phyloP scores from a whole-genome alignment of 2,113 vertebrate species.

The Parus major region DNA sequence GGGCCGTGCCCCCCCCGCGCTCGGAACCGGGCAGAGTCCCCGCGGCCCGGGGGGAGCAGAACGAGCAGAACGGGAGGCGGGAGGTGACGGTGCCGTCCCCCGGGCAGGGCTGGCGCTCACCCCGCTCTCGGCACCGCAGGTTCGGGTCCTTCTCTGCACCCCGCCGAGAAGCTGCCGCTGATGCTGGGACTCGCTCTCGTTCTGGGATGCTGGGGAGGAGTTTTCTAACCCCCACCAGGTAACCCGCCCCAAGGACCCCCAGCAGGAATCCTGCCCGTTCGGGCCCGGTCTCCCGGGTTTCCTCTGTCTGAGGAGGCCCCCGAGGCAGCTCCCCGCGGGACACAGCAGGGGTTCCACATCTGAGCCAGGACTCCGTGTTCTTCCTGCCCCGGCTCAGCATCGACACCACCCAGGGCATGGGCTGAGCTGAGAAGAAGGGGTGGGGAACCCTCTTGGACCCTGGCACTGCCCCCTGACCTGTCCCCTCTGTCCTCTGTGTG shows the following conservation, averaged over 20 bases:
- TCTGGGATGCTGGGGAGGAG: neutral
- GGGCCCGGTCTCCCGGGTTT: accelerated
- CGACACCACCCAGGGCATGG: neutral
- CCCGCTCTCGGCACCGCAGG: neutral
- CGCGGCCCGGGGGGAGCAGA: neutral
- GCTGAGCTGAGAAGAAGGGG: neutral
- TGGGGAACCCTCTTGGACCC: neutral
- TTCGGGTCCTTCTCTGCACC: neutral
- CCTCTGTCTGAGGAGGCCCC: accelerated
- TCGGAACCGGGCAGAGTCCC: neutral
- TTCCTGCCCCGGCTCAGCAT: accelerated
- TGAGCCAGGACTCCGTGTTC: neutral
- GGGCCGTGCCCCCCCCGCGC: neutral
- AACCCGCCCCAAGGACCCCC: accelerated
- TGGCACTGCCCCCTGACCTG: neutral
- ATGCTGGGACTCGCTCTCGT: neutral
- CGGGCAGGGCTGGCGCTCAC: neutral
- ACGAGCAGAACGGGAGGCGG: neutral
- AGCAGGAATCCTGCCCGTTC: neutral
- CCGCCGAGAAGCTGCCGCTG: neutral
- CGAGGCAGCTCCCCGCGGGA: accelerated
- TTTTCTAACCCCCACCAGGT: neutral
- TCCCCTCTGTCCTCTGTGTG: neutral
- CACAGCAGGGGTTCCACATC: neutral
- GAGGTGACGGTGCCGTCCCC: neutral